A percentile compares a stretch with the other conserved stretches of the same genome.
Conservation (phyloP, 2,797 vertebrate species). For the Vespertilio murinus region DNA sequence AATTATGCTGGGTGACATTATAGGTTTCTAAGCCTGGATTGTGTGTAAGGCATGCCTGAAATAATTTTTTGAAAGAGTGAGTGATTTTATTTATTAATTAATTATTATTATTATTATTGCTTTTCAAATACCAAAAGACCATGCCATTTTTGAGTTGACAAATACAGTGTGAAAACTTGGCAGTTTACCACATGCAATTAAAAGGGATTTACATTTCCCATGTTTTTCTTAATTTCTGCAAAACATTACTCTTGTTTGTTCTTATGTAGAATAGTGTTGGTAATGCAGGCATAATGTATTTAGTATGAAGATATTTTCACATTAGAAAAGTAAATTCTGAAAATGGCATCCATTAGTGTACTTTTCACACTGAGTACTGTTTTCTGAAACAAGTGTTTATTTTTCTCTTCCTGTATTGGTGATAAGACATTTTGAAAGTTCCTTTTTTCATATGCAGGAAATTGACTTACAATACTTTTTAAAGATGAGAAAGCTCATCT, state of each 20-base stretch:
- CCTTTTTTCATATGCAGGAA: neutral
- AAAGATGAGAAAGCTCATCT: neutral
- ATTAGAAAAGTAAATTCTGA: conserved; percentile 4
- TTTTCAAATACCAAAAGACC: neutral
- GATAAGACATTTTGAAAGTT: neutral
- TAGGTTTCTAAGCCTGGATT: conserved; percentile 45
- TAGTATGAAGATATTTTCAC: neutral
- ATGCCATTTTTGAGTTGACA: neutral
- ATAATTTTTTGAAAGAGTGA: neutral
- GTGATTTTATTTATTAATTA: neutral
- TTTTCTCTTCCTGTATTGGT: neutral
- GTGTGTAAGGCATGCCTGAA: neutral
- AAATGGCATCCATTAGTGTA: neutral
- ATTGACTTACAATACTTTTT: neutral
- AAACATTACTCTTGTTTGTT: neutral
- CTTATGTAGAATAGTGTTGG: neutral
- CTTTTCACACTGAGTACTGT: neutral
- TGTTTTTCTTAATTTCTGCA: neutral
- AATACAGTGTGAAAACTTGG: neutral
- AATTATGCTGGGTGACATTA: conserved; percentile 51
- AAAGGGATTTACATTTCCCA: neutral
- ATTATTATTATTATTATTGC: neutral
- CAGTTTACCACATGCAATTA: neutral
- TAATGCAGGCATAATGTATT: neutral
- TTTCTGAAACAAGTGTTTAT: neutral